phyloP scores from a whole-genome alignment of 2,113 vertebrate species.

The Myocastor coypus region DNA sequence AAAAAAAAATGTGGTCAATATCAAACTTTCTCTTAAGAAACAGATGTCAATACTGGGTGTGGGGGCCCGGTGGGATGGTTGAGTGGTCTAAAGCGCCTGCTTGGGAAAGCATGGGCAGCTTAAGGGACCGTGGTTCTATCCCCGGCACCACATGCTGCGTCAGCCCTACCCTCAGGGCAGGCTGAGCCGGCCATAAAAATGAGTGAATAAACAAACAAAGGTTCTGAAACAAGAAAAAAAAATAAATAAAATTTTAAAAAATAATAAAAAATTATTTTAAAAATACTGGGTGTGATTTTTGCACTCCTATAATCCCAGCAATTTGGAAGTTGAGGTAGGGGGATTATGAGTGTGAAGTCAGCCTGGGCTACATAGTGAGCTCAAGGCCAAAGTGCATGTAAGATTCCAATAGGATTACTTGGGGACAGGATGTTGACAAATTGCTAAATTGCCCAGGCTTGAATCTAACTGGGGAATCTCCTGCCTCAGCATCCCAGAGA shows the following conservation, averaged over 20 bases:
- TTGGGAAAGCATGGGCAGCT: no score
- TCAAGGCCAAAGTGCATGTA: background rate
- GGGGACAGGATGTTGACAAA: background rate
- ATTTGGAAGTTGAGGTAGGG: background rate
- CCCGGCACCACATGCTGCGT: no score
- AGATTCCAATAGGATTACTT: background rate
- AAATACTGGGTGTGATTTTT: background rate
- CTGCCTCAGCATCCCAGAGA: background rate
- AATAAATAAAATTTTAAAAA: no score
- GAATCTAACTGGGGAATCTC: background rate
- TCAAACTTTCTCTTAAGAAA: slow-evolving; percentile 15
- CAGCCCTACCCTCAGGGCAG: no score
- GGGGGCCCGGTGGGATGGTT: no score
- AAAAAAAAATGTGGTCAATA: background rate
- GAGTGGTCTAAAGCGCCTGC: no score
- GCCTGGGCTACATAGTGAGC: background rate
- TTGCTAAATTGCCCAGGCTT: background rate
- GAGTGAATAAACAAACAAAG: no score
- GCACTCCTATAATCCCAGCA: background rate
- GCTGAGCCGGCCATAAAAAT: no score
- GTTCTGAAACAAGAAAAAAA: no score
- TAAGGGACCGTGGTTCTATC: no score
- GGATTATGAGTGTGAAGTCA: background rate
- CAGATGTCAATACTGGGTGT: slow-evolving; percentile 10
- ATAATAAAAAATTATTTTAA: no score